Conservation (phyloP, 2,113 vertebrate genomes). For the Colaptes auratus region DNA sequence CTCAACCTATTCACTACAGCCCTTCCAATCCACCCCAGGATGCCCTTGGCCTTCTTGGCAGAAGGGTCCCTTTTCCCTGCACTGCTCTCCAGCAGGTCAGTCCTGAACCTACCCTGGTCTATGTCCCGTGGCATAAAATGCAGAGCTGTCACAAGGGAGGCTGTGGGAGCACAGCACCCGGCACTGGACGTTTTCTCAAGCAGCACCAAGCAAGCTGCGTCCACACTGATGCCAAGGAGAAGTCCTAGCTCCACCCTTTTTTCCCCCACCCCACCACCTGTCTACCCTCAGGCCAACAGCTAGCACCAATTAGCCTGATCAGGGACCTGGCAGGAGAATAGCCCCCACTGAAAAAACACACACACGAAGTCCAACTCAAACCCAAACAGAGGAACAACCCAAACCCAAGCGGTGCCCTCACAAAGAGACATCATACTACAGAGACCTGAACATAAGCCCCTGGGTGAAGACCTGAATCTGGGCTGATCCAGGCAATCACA, state of each 20-base stretch:
- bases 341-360: neutral
- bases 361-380: no score
- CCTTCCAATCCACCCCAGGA: no score
- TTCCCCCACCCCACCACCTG: neutral
- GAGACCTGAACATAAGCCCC: accelerated
- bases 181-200: neutral
- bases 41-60: no score
- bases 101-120: no score
- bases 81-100: no score
- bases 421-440: neutral
- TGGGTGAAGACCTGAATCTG: neutral
- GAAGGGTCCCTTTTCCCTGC: no score
- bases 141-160: neutral
- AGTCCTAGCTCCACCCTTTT: neutral
- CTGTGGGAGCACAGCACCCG: accelerated
- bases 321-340: neutral
- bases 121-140: accelerated
- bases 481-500: neutral
- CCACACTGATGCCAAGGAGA: neutral
- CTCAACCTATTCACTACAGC: no score
- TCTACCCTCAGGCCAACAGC: neutral
- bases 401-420: neutral
- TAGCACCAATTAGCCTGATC: neutral
- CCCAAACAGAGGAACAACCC: neutral
- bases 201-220: neutral